Percentiles rank a stretch among this genome's conserved stretches.
These are phyloP conservation scores for Pseudomyrmex gracilis DNA, from an alignment of 1,140 invertebrate genomes.

Conservation along the genomic window DNA sequence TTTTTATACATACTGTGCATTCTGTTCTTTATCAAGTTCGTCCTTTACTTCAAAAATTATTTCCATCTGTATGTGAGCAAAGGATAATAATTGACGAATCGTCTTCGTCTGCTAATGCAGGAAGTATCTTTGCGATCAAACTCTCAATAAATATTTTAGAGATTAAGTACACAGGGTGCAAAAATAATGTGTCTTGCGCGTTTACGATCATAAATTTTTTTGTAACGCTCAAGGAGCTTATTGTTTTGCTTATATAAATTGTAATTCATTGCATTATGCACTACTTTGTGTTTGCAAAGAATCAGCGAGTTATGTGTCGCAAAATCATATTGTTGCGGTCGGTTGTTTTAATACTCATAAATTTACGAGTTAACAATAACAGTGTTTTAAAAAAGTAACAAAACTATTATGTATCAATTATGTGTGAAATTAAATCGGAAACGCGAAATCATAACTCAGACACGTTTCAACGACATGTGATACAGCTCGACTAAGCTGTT, in stretches of 20 bases:
- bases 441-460: too few relatives aligned
- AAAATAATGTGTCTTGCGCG: constrained; percentile 7
- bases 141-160: constrained; percentile 18
- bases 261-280: not conserved
- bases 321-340: too few relatives aligned
- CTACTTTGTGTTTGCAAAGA: not conserved
- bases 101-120: not conserved
- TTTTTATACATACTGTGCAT: constrained; percentile 83
- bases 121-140: not conserved
- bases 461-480: too few relatives aligned
- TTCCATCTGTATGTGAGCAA: constrained; percentile 81
- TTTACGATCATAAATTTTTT: constrained; percentile 17
- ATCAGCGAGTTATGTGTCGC: not conserved
- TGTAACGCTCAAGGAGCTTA: constrained; percentile 17
- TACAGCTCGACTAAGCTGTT: too few relatives aligned
- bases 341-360: too few relatives aligned
- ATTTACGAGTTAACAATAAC: too few relatives aligned
- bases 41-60: constrained; percentile 82
- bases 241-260: not conserved
- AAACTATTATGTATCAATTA: too few relatives aligned
- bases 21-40: constrained; percentile 81
- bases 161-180: constrained; percentile 27
- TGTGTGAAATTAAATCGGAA: too few relatives aligned
- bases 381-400: too few relatives aligned
- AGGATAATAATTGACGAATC: constrained; percentile 60